A percentile compares a stretch with the other conserved stretches of the same genome.
These are phyloP conservation scores for Epizoanthus fatuus DNA, from an alignment of 92 coral and sea anemone genomes.

Conservation along the genomic window DNA sequence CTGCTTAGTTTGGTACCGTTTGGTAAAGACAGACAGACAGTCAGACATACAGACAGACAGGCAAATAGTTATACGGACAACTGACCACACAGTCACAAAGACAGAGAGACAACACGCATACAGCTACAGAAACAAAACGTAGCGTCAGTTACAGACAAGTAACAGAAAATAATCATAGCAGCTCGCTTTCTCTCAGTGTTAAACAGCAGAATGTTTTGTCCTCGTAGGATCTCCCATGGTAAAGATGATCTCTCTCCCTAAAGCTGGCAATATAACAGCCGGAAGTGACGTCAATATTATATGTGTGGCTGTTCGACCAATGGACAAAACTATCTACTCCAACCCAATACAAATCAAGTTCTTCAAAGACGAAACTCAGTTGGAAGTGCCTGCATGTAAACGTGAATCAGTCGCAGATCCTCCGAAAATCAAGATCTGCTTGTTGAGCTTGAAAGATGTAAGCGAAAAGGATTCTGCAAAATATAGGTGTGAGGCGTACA, in stretches of 20 bases:
- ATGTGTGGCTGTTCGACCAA: conserved; percentile 40
- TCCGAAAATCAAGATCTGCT: conserved; percentile 15
- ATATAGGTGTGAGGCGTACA: conserved; percentile 23
- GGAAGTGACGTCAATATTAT: conserved; percentile 30
- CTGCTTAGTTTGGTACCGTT: too few relatives aligned
- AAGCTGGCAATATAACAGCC: not conserved
- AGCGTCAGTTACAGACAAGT: too few relatives aligned
- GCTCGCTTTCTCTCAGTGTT: not conserved
- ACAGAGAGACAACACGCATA: too few relatives aligned
- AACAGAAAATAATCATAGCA: too few relatives aligned
- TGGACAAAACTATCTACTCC: not conserved
- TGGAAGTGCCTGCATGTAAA: conserved; percentile 8
- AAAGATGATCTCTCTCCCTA: conserved; percentile 9
- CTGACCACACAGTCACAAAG: too few relatives aligned
- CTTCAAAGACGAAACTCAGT: not conserved
- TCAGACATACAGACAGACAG: too few relatives aligned
- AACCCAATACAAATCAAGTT: conserved; percentile 30
- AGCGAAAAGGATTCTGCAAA: conserved; percentile 20
- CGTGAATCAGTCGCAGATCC: conserved; percentile 8
- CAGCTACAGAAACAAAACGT: too few relatives aligned
- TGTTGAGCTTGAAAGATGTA: conserved; percentile 8
- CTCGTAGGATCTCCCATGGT: conserved; percentile 25
- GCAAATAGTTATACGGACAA: too few relatives aligned
- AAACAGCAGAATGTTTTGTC: not conserved
- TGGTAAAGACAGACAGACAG: too few relatives aligned